Conservation (phyloP, 1,140 invertebrate species). For the Cheumatopsyche charites region DNA sequence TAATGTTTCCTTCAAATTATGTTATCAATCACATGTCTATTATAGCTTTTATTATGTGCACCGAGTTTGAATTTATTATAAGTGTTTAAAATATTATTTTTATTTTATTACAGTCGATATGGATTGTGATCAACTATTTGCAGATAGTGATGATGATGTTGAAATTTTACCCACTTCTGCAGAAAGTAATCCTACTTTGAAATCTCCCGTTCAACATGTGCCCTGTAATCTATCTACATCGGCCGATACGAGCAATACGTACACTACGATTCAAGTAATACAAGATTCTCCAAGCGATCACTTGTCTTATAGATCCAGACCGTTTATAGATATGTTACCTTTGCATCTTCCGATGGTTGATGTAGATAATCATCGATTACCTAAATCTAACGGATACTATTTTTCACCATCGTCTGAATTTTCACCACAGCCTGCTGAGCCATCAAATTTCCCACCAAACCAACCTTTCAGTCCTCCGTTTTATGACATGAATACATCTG, state of each 20-base stretch:
- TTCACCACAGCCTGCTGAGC: background rate
- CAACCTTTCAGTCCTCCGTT: background rate
- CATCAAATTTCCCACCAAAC: background rate
- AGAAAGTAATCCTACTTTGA: background rate
- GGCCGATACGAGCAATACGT: constrained; percentile 1
- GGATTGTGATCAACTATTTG: constrained; percentile 61
- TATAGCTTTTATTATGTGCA: too few species aligned
- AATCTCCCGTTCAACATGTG: constrained; percentile 35
- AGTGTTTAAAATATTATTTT: background rate
- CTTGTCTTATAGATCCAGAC: background rate
- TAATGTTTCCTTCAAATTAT: too few species aligned
- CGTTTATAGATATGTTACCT: background rate
- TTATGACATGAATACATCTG: background rate
- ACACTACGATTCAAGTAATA: background rate
- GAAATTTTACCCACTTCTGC: constrained; percentile 53
- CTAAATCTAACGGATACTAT: too few species aligned
- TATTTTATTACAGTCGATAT: constrained; percentile 55
- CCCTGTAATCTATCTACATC: constrained; percentile 41
- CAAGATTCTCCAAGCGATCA: background rate
- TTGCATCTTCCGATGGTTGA: constrained; percentile 21
- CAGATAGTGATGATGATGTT: constrained; percentile 60
- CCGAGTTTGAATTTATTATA: too few species aligned
- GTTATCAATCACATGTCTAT: too few species aligned
- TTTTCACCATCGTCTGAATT: too few species aligned
- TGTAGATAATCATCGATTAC: too few species aligned